Conservation (phyloP, 2,113 vertebrate genomes). For the Hippolais icterina region DNA sequence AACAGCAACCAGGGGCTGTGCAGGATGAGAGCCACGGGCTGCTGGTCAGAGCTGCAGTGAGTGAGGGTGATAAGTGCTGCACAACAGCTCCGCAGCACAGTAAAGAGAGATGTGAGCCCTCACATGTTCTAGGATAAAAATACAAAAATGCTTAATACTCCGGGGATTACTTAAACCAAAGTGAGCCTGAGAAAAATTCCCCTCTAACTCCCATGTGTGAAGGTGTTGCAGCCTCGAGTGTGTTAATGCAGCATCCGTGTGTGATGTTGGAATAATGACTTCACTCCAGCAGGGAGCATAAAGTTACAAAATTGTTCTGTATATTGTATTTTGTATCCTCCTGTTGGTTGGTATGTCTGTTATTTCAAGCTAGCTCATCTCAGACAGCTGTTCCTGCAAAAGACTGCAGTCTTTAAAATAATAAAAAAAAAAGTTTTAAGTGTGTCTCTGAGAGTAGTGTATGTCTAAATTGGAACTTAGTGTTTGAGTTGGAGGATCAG, state of each 20-base stretch:
- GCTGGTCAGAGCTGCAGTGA: not conserved
- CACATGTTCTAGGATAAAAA: not conserved
- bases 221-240: not conserved
- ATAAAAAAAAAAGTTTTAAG: not conserved
- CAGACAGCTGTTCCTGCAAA: not conserved
- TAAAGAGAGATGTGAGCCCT: not conserved
- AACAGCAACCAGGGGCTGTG: not conserved
- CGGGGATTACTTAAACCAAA: not conserved
- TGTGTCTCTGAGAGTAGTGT: not conserved
- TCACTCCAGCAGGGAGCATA: not conserved
- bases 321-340: not conserved
- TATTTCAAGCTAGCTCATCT: not conserved
- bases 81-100: not conserved
- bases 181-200: not conserved
- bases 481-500: not conserved
- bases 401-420: not conserved
- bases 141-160: not conserved
- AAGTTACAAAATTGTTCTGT: not conserved
- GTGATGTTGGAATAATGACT: not conserved
- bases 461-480: not conserved
- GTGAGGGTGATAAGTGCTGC: not conserved
- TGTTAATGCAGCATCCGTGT: fast-evolving
- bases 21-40: not conserved
- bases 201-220: not conserved
- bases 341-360: not conserved